Conservation (phyloP, 2,797 vertebrate genomes). For the Sebastes variabilis region DNA sequence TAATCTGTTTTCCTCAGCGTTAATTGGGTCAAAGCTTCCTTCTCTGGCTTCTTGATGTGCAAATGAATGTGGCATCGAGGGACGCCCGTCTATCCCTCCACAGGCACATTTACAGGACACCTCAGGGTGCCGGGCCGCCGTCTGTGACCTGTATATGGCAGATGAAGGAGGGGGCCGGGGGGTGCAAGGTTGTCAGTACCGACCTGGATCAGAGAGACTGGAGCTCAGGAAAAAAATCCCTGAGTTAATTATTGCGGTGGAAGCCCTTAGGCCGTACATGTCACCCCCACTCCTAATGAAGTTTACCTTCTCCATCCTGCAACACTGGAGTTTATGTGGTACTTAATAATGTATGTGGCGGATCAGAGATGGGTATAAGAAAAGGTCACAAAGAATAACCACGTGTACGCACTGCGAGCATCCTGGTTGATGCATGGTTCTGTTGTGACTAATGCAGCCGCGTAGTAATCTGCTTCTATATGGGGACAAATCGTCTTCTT, state of each 20-base stretch:
- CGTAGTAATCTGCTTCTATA: not conserved
- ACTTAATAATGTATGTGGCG: conserved; percentile 47
- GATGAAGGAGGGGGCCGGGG: conserved; percentile 52
- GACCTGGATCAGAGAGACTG: conserved; percentile 66
- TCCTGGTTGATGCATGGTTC: not conserved
- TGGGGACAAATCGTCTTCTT: not conserved
- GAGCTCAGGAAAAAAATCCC: conserved; percentile 35
- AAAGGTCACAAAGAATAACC: conserved; percentile 42
- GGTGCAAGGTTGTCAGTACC: conserved; percentile 61
- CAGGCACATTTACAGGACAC: conserved; percentile 77
- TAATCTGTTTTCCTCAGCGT: conserved; percentile 67
- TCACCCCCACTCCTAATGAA: conserved; percentile 58
- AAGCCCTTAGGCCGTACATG: conserved; percentile 61
- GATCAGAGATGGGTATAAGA: conserved; percentile 35
- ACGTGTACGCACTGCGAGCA: not conserved
- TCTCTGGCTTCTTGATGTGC: conserved; percentile 79
- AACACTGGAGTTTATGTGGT: conserved; percentile 31
- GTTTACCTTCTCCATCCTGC: conserved; percentile 52
- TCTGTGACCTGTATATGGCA: conserved; percentile 73
- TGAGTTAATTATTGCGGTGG: conserved; percentile 56
- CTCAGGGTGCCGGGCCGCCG: conserved; percentile 71
- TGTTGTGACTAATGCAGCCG: not conserved
- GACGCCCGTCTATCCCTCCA: conserved; percentile 72
- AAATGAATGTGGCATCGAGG: conserved; percentile 73
- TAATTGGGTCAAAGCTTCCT: conserved; percentile 82